Evolutionary conservation across 1,140 invertebrate species (phyloP), one percentile per base, ranked within the genome.

Genomic region (Drosophila tani): DNA sequence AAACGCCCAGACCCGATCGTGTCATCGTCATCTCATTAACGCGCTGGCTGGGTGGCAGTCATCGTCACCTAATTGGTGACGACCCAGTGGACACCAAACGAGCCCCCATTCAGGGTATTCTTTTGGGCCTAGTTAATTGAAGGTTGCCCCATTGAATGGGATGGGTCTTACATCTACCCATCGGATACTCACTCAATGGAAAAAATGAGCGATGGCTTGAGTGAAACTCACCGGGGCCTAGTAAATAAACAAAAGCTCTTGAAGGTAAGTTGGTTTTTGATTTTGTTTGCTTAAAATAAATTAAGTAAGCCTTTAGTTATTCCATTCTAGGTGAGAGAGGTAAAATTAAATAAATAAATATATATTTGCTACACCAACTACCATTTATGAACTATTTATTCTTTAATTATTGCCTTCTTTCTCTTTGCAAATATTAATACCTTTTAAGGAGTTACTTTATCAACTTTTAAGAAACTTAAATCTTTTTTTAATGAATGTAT

Each of bases 31-130:
- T 51, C 71, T 64, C 62, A 74, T 84, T 75, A 71, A 55, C 32
- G 67, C 49, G 55, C 45, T 71, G 46, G 19, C 46, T 43, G 49
- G 49, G 45, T 19, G 66, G 24, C 49, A 49, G 41, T 55, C 55
- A 59, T 62, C 43, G 46, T 53, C 46, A 51, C 63, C 35, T 90
- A 88, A 90, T 88, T 88, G 87, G 84, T 84, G 67, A 81, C 85
- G 76, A 64, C 29, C 70, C 85, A 84, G 75, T 58, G 70, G 50
- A 21, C 74, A 70, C 43, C 65, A 38, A 69, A 53, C 74, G 64
- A 76, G 51, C 51, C 38, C 57, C n/a, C 40, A 50, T 49, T 70
- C 38, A 21, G 14, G 35, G 19, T 56, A 70, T 59, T 57, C 47
- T 59, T 38, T 21, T 21, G 46, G 69, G 69, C 73, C 50, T 73